A percentile compares a stretch with the other conserved stretches of the same genome.
Conservation (phyloP, 2,797 vertebrate species). For the Lithobates sylvaticus region DNA sequence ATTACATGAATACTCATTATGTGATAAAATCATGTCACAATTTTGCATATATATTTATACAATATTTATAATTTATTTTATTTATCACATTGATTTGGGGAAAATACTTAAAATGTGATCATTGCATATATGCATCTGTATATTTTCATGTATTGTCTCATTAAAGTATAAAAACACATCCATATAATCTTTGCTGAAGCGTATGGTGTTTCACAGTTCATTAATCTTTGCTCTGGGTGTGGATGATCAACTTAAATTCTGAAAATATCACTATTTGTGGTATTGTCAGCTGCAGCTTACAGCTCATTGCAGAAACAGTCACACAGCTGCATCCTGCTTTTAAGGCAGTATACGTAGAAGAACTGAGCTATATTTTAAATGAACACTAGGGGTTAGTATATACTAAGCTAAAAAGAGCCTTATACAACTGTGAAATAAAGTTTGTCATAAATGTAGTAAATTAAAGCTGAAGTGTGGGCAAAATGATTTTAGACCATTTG, state of each 20-base stretch:
- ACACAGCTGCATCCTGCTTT: constrained; percentile 34
- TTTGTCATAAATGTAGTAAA: too few species aligned
- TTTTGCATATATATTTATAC: too few species aligned
- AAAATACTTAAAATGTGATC: too few species aligned
- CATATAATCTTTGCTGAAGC: neutral
- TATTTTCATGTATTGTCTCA: too few species aligned
- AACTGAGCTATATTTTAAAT: neutral
- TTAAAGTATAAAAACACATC: neutral
- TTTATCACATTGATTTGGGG: too few species aligned
- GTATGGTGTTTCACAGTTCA: neutral
- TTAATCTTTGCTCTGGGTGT: neutral
- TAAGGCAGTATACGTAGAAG: neutral
- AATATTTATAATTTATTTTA: too few species aligned
- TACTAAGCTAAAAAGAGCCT: constrained; percentile 2
- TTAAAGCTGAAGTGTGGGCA: too few species aligned
- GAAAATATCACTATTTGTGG: constrained; percentile 13
- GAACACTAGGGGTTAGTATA: constrained; percentile 22
- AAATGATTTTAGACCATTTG: too few species aligned
- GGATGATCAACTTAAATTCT: neutral
- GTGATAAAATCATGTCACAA: too few species aligned
- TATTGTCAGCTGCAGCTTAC: neutral
- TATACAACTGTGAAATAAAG: too few species aligned
- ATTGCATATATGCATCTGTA: too few species aligned
- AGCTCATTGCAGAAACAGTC: neutral
- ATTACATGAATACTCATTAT: too few species aligned